Percentiles rank a stretch among this genome's conserved stretches.
These are phyloP conservation scores for Idaea aversata DNA, from an alignment of 2,888 invertebrate species.

Conservation along the genomic window DNA sequence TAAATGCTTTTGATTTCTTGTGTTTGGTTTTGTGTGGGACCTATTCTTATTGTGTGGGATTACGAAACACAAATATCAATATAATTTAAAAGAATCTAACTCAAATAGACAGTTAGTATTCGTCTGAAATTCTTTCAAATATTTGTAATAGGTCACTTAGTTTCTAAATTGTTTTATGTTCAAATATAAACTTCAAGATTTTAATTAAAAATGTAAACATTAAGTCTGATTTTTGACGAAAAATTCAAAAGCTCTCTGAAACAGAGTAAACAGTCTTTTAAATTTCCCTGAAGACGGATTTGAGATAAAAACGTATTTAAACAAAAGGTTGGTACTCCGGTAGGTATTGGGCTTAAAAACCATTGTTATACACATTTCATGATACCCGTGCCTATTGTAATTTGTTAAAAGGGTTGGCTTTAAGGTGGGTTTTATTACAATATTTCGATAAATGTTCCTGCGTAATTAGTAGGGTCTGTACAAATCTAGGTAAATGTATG, in stretches of 20 bases:
- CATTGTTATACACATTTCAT: conserved; percentile 16
- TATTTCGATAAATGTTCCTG: not conserved
- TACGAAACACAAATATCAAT: too few species aligned
- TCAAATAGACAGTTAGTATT: too few species aligned
- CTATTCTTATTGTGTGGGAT: too few species aligned
- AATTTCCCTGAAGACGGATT: not conserved
- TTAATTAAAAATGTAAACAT: conserved; percentile 1
- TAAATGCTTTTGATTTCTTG: too few species aligned
- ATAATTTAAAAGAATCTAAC: too few species aligned
- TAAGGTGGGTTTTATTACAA: conserved; percentile 8
- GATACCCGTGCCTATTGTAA: conserved; percentile 22
- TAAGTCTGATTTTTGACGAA: not conserved
- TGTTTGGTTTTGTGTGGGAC: too few species aligned
- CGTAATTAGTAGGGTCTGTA: not conserved
- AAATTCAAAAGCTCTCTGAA: not conserved
- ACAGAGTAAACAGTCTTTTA: not conserved
- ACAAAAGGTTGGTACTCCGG: not conserved
- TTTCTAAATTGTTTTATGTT: too few species aligned
- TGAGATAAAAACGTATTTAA: not conserved
- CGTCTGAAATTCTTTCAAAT: too few species aligned
- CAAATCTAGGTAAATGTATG: not conserved
- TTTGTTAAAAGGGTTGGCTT: conserved; percentile 31
- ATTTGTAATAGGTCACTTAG: too few species aligned
- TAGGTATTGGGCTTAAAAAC: not conserved
- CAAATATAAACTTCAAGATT: not conserved